Base-by-base conservation (phyloP, 1,140 invertebrate species). In the Nephotettix cincticeps region DNA sequence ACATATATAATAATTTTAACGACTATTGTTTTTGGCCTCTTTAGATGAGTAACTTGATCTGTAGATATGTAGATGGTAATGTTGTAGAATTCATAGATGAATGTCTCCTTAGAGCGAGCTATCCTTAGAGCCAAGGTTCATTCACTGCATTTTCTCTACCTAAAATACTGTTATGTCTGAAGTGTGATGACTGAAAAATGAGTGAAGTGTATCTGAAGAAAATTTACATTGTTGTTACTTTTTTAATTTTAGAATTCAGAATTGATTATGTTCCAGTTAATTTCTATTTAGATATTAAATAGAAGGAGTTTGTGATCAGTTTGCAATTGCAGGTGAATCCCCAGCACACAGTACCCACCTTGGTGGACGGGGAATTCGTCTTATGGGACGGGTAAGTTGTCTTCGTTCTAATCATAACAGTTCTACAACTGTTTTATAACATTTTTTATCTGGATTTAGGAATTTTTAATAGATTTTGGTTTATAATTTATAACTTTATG, bases 331-430 rank as follows among this genome's bases (percentile, higher is more conserved):
- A 69, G 83, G 82, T 90, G 51, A 91, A 91, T 79, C 88, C 89
- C 13, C 86, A 87, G 78, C 88, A 90, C 77, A 87, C 85, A 28
- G 83, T 91, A 17, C 89, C 89, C 0, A 88, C 86, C 0, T 75
- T 90, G 3, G 83, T 87, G 70, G 89, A 91, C 76, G 83, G 88
- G 73, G 89, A 87, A 0, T 86, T 88, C 76, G 75, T 83, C 11
- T 78, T 90, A 45, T 87, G 84, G 84, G 89, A 91, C 80, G 89
- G 86, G 80, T 81, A 73, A 77, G 40, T n/a, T n/a, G n/a, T n/a
- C n/a, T n/a, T n/a, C n/a, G n/a, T n/a, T n/a, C n/a, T n/a, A n/a
- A n/a, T n/a, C n/a, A n/a, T n/a, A n/a, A n/a, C n/a, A n/a, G n/a
- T n/a, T n/a, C n/a, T n/a, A n/a, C n/a, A n/a, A n/a, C n/a, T n/a